Evolutionary conservation across 2,113 vertebrate species (phyloP), one percentile per base, ranked within the genome.

Genomic region (Leucoraja erinaceus): DNA sequence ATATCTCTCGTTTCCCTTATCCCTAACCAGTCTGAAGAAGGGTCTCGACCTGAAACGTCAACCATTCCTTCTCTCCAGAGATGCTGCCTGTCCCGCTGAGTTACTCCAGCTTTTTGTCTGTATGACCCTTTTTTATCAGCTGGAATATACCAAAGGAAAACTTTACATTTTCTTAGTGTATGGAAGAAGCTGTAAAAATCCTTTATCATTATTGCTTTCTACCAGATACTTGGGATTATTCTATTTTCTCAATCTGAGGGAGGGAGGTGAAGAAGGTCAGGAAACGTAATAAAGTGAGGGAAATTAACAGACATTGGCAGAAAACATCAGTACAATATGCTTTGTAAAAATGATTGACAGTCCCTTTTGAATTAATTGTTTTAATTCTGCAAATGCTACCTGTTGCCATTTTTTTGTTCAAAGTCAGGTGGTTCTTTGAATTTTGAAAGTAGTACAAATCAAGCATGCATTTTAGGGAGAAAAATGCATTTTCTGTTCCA

Each of bases 401-500:
- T 54, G 38, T 47, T 22, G 11, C 4, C 66, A 38, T 33, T n/a
- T 72, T 38, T 90, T 68, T 72, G 54, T 63, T 77, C 31, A 31
- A 31, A 77, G 7, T 93, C n/a, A 6, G 28, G 16, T 31, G 70
- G 33, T 84, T 56, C 63, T 47, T 90, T 68, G 3, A 14, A 61
- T 11, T 83, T 88, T 88, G 61, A 63, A 63, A 84, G 47, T 16
- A 88, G n/a, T 56, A 9, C 47, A 25, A 47, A 56, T 33, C 28
- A n/a, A 75, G 25, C 74, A 28, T 3, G 33, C 9, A 16, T 5
- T 38, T 56, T 25, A 28, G 28, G n/a, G n/a, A 31, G 28, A 25
- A 56, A 47, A 54, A 76, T 93, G 1, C 4, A 14, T 22, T 54
- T 94, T 94, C 77, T 94, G 94, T 96, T 96, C 59, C 95, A 99